Evolutionary conservation across 2,797 vertebrate species (phyloP).

Genomic region (Sebastes itinus): DNA sequence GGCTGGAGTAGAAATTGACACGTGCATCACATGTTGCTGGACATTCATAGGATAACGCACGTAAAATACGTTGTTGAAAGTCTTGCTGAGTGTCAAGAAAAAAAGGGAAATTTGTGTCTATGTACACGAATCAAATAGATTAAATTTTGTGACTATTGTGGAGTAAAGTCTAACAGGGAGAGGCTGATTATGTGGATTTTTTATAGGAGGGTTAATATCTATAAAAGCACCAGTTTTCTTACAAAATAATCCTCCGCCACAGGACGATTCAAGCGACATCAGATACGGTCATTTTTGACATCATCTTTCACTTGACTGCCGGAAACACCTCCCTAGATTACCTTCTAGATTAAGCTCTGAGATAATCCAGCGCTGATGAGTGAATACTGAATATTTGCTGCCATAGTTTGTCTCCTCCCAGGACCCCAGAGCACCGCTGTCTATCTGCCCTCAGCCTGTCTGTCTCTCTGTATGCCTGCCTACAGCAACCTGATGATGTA

Average conservation of each 20-base stretch:
- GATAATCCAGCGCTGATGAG: neutral
- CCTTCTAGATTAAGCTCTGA: neutral
- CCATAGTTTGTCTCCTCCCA: constrained; percentile 11
- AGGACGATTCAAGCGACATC: neutral
- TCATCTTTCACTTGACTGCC: neutral
- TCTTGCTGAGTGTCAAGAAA: no score
- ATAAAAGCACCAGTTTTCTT: neutral
- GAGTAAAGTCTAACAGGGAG: neutral
- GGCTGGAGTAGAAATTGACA: no score
- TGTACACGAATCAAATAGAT: no score
- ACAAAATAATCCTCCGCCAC: neutral
- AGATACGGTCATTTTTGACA: neutral
- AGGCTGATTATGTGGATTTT: neutral
- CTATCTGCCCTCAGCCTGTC: constrained; percentile 39
- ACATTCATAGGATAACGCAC: no score
- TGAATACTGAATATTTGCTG: constrained; percentile 11
- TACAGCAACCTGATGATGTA: constrained; percentile 61
- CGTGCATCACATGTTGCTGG: no score
- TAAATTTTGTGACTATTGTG: no score
- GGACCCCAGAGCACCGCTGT: constrained; percentile 65
- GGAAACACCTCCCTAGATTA: no score
- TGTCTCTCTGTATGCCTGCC: constrained; percentile 33
- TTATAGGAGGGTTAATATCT: neutral
- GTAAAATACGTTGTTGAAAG: no score
- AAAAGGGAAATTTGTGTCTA: neutral